Percentiles rank a stretch among this genome's conserved stretches.
These are phyloP conservation scores for Brachionichthys hirsutus DNA, from an alignment of 2,113 vertebrate species.

Conservation along the genomic window DNA sequence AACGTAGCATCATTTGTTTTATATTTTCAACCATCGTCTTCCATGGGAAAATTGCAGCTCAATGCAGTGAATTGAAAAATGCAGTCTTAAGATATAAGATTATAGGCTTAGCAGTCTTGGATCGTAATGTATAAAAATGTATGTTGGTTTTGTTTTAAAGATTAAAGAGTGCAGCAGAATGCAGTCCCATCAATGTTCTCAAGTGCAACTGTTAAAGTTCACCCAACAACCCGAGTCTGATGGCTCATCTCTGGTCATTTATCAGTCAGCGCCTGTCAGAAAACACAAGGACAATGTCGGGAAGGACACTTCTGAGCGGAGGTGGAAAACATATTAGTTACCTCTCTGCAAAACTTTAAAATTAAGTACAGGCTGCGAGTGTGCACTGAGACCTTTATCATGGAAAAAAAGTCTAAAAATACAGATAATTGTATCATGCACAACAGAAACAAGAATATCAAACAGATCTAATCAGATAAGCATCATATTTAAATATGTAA, in stretches of 20 bases:
- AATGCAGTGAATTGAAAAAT: constrained; percentile 2
- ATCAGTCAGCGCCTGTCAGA: constrained; percentile 44
- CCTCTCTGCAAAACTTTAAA: constrained; percentile 27
- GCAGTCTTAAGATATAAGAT: not conserved
- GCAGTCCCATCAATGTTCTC: constrained; percentile 31
- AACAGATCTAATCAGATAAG: no score
- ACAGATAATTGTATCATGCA: not conserved
- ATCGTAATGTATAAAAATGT: constrained; percentile 11
- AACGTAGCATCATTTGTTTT: constrained; percentile 1
- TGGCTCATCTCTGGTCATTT: constrained; percentile 45
- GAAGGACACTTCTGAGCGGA: constrained; percentile 27
- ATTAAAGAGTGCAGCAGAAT: constrained; percentile 20
- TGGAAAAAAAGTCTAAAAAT: no score
- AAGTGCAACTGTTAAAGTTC: constrained; percentile 31
- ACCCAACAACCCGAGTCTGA: constrained; percentile 33
- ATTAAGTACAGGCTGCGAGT: not conserved
- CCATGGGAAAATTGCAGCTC: no score
- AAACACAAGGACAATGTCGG: constrained; percentile 36
- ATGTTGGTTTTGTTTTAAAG: constrained; percentile 5
- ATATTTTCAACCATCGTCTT: not conserved
- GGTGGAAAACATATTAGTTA: constrained; percentile 17
- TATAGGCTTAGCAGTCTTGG: constrained; percentile 5
- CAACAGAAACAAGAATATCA: not conserved
- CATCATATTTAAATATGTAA: no score
- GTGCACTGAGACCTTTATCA: no score